Evolutionary conservation across 1,140 invertebrate species (phyloP), one percentile per base, ranked within the genome.

Genomic region (Aphidius ervi): DNA sequence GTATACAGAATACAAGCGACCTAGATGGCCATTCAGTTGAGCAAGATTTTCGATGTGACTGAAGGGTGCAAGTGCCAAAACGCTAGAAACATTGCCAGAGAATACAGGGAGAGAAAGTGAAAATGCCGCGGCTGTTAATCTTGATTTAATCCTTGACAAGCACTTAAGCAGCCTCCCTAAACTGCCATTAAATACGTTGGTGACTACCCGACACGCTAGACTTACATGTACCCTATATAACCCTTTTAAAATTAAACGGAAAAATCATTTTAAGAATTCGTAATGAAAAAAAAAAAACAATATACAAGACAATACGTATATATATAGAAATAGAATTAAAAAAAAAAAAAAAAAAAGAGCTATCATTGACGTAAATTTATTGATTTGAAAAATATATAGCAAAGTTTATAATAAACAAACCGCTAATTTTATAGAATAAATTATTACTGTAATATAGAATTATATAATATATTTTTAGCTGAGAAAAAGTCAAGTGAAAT

Each of bases 141-240:
- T 79, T 76, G 73, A 79, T 79, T 77, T 77, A 79, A 79, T 77
- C 77, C 77, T 77, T 79, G 75, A 79, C 74, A 76, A 76, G 77
- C 74, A 72, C 75, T 77, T 75, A 73, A 77, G 74, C 69, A 68
- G 70, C 68, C 69, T 69, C 55, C 8, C 39, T 72, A 71, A 73
- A 75, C 73, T 71, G 67, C 70, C 68, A 73, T 73, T 74, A 75
- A 77, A 77, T 77, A 48, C 46, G 16, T 9, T 46, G 46, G 9
- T 23, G 23, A 10, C 20, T 8, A 7, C 54, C 9, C n/a, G 9
- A 16, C 9, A 10, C 10, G 40, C 50, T 7, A n/a, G 42, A 31
- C 54, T 56, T 20, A 46, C 54, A 46, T 56, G 54, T 42, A 43
- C 3, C 16, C 4, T 31, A 31, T 31, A 31, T 31, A 58, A 58